A percentile compares a stretch with the other conserved stretches of the same genome.
Evolutionary conservation across 2,113 vertebrate species (phyloP).

Genomic region (Thunnus thynnus): DNA sequence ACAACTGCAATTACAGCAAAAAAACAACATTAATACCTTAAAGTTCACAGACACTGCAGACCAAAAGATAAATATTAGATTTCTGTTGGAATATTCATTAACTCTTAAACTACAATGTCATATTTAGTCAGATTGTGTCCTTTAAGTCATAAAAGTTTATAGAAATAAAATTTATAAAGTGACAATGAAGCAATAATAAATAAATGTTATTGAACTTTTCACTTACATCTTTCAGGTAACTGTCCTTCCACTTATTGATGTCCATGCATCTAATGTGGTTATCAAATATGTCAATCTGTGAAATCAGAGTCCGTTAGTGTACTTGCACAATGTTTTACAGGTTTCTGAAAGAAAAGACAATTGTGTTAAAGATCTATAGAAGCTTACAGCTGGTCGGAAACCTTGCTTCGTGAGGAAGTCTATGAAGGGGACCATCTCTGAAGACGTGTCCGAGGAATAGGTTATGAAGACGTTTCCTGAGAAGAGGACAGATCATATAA

Average conservation of each 20-base stretch:
- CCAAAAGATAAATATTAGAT: too few species aligned
- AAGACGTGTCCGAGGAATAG: conserved; percentile 70
- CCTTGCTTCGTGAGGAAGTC: conserved; percentile 77
- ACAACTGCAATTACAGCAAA: neutral
- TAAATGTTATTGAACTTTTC: neutral
- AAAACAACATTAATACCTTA: neutral
- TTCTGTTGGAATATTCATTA: neutral
- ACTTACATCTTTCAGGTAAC: conserved; percentile 92
- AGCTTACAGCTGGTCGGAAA: conserved; percentile 72
- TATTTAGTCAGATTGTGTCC: neutral
- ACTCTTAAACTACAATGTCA: neutral
- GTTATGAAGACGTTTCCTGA: conserved; percentile 80
- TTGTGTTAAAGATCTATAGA: neutral
- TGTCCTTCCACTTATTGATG: conserved; percentile 92
- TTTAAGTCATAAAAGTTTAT: too few species aligned
- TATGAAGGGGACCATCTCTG: conserved; percentile 72
- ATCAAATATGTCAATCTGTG: conserved; percentile 91
- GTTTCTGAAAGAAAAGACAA: too few species aligned
- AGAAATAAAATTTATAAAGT: too few species aligned
- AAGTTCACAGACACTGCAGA: too few species aligned
- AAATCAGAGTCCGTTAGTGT: conserved; percentile 30
- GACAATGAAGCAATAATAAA: neutral
- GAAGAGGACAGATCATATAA: neutral
- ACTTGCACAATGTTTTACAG: neutral
- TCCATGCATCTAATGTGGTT: conserved; percentile 88